phyloP scores from a whole-genome alignment of 2,113 vertebrate species.

The Chaetodon trifascialis region DNA sequence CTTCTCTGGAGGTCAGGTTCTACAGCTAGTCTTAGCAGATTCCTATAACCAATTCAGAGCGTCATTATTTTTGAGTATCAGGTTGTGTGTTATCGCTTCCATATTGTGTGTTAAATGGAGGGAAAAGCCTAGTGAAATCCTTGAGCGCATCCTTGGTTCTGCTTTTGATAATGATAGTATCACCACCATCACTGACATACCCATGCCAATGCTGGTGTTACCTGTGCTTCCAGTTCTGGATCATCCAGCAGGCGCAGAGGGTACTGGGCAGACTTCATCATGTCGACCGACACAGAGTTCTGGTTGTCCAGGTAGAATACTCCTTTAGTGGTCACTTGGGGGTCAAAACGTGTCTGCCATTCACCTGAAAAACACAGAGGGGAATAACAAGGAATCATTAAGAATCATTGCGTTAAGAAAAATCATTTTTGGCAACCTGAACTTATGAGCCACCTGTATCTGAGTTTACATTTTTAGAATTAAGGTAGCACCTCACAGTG shows the following conservation, averaged over 20 bases:
- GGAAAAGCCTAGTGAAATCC: not conserved
- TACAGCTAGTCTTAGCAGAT: no score
- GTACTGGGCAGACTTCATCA: conserved; percentile 90
- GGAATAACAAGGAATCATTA: not conserved
- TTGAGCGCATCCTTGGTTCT: not conserved
- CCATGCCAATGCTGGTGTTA: conserved; percentile 43
- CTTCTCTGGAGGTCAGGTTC: no score
- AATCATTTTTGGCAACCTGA: not conserved
- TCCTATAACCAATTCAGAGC: no score
- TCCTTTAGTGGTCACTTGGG: conserved; percentile 83
- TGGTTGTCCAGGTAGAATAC: conserved; percentile 87
- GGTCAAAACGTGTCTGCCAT: conserved; percentile 91
- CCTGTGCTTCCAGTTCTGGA: conserved; percentile 87
- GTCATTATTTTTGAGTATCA: no score
- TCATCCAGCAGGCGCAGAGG: conserved; percentile 87
- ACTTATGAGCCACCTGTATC: not conserved
- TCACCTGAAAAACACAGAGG: conserved; percentile 80
- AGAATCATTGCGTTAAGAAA: no score
- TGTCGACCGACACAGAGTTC: conserved; percentile 87
- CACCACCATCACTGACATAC: not conserved
- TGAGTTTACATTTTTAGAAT: not conserved
- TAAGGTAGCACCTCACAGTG: not conserved
- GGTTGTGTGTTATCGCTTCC: no score
- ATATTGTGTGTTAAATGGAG: no score
- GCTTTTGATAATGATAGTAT: not conserved